Evolutionary conservation across 2,113 vertebrate species (phyloP).

Genomic region (Myodes glareolus): DNA sequence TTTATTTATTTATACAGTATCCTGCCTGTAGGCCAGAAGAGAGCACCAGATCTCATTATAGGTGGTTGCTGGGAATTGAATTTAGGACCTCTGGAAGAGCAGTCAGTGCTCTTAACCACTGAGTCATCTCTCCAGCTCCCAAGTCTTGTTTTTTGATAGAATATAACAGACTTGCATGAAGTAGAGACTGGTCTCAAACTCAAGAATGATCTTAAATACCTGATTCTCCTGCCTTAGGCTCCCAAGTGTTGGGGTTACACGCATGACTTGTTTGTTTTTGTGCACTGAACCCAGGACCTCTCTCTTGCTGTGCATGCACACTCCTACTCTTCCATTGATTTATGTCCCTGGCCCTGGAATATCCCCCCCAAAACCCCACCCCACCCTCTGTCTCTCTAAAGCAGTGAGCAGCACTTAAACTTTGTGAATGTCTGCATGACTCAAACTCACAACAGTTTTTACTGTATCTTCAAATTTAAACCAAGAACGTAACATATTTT

Average conservation of each 20-base stretch:
- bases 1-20: no score
- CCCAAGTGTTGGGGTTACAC: background rate
- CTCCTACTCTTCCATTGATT: background rate
- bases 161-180: background rate
- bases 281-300: background rate
- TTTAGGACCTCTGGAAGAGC: no score
- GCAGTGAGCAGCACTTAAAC: background rate
- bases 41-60: no score
- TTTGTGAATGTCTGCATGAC: background rate
- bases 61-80: no score
- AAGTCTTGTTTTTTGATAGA: background rate
- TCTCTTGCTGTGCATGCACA: background rate
- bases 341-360: background rate
- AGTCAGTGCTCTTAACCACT: no score
- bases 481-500: conserved; percentile 6
- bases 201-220: background rate
- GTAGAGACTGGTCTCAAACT: background rate
- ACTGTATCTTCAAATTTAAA: conserved; percentile 27
- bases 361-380: background rate
- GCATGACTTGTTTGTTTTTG: background rate
- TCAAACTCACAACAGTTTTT: conserved; percentile 42
- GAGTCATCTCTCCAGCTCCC: no score
- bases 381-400: background rate
- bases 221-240: no score
- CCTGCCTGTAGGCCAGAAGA: no score